Percentiles rank a stretch among this genome's conserved stretches.
Evolutionary conservation across 1,140 invertebrate species (phyloP).

Genomic region (Zaprionus ornatus): DNA sequence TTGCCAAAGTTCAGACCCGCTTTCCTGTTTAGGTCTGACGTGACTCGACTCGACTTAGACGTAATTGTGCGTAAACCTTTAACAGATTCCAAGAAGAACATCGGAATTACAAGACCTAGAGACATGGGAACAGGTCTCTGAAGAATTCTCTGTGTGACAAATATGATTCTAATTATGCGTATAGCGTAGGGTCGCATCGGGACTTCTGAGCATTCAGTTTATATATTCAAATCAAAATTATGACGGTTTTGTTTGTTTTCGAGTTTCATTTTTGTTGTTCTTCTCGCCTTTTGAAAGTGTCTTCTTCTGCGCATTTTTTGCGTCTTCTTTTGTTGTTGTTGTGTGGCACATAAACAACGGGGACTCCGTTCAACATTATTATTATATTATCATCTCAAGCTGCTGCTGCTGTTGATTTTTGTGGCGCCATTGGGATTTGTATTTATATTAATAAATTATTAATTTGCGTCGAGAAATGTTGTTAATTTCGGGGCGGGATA

Average conservation of each 20-base stretch:
- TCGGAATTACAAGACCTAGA: neutral
- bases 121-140: slow-evolving; percentile 65
- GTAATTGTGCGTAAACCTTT: slow-evolving; percentile 25
- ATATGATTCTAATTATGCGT: slow-evolving; percentile 72
- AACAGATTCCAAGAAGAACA: slow-evolving; percentile 32
- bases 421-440: slow-evolving; percentile 57
- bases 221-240: slow-evolving; percentile 62
- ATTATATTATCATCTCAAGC: slow-evolving; percentile 15
- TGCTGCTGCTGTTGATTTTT: slow-evolving; percentile 20
- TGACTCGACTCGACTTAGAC: neutral
- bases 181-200: slow-evolving; percentile 13
- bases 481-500: slow-evolving; percentile 44
- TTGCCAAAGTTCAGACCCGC: slow-evolving; percentile 11
- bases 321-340: slow-evolving; percentile 12
- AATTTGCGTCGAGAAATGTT: slow-evolving; percentile 67
- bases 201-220: slow-evolving; percentile 51
- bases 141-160: slow-evolving; percentile 64
- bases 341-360: slow-evolving; percentile 49
- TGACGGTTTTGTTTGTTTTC: slow-evolving; percentile 53
- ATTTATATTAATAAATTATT: slow-evolving; percentile 62
- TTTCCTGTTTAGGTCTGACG: slow-evolving; percentile 30
- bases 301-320: slow-evolving; percentile 62
- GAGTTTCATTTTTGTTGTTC: neutral
- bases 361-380: slow-evolving; percentile 45
- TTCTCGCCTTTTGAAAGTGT: slow-evolving; percentile 58